Evolutionary conservation across 2,888 invertebrate species (phyloP), one percentile per base, ranked within the genome.

Genomic region (Ophion slaviceki): DNA sequence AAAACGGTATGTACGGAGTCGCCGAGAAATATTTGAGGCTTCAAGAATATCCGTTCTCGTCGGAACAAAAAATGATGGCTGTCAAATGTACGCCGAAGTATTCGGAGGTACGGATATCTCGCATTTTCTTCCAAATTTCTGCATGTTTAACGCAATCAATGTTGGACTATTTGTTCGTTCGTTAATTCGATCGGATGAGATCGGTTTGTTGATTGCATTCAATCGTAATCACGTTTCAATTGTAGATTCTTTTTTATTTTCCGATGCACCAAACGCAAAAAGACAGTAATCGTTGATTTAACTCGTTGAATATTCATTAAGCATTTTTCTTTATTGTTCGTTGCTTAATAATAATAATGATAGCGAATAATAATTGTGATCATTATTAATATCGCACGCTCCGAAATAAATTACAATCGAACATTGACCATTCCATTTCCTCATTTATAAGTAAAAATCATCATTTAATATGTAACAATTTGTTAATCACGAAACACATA

Each of bases 61-160:
- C 99, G 0, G 99, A 99, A 91, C 98, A 98, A 87, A 99, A 99
- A 95, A 98, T 98, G 96, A 99, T 99, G 99, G 98, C 98, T 5
- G 99, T 99, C 40, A 98, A 97, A 94, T 98, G 98, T 93, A 96
- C 96, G 17, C 96, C 97, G 0, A 98, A 97, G 92, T 97, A 97
- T 92, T 95, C 95, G 81, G 96, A 97, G 90, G 96, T 95, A 90
- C 61, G 61, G 20, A 24, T 61, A 61, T 61, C 24, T 61, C 61
- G 10, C 6, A 53, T 53, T 53, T 53, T 53, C 24, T 91, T 90
- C 11, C 14, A 62, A 24, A 87, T 67, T 28, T 75, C 7, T 67
- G 59, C 10, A 28, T 80, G 53, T 6, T 10, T 64, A 32, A 64
- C 32, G 32, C 28, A 32, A 62, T 36, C 6, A 11, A 45, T 24